Evolutionary conservation across 2,113 vertebrate genomes (phyloP), one percentile per base, ranked within the genome.

Genomic region (Ptilonorhynchus violaceus): DNA sequence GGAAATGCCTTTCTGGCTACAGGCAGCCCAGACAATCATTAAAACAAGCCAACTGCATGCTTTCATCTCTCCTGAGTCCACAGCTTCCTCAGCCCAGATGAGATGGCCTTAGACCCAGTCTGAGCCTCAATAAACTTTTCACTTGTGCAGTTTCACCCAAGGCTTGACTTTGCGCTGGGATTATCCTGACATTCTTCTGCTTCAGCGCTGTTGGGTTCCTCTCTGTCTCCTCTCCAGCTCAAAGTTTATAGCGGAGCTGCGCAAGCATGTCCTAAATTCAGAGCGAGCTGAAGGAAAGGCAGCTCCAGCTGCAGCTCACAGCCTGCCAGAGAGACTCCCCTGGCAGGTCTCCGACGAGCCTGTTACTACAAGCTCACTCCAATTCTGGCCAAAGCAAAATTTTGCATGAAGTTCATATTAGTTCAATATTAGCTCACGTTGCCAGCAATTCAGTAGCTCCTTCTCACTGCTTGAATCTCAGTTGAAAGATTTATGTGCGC

Each of bases 341-440:
- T 94, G 69, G 82, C 86, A 88, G 73, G 42, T 67, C 68, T 94
- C 79, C 4, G 18, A 76, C 24, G 44, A 95, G 85, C 76, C 44
- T 88, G 89, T 80, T 86, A 69, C 73, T 66, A 86, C 87, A 89
- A 70, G 94, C 82, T 95, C 56, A 3, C 75, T 79, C 58, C 49
- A 69, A 39, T 63, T 77, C 82, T 16, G 28, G 92, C 67, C 82
- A 92, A 58, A 8, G 11, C 3, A 8, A 81, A 76, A 88, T 62
- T 28, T 33, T 92, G 64, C 81, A 53, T 66, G 35, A 63, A 75
- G 96, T 96, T 97, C 92, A 84, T 83, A 79, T 95, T 72, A 93
- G 93, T 94, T 97, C 92, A 97, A 28, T 24, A 11, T 68, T 35
- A 91, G 46, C 63, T 85, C 88, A 52, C 4, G 2, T 35, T 94